phyloP scores from a whole-genome alignment of 2,113 vertebrate species.

The Nematolebias whitei region DNA sequence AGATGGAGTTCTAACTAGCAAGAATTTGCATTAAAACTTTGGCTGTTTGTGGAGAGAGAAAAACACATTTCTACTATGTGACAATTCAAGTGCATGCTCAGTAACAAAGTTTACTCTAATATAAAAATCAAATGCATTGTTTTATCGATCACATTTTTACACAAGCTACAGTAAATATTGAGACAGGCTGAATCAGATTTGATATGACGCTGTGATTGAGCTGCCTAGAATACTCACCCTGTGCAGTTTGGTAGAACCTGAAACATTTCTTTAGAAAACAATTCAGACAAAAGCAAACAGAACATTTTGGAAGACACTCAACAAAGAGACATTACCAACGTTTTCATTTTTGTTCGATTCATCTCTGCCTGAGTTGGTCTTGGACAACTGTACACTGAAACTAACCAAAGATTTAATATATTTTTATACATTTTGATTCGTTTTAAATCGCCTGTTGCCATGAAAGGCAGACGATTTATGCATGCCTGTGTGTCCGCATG shows the following conservation, averaged over 20 bases:
- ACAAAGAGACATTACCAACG: conserved; percentile 27
- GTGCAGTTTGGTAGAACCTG: conserved; percentile 62
- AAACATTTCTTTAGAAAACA: conserved; percentile 66
- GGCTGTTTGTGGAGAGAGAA: neutral
- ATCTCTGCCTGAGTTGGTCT: neutral
- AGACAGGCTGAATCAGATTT: neutral
- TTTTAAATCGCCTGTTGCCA: neutral
- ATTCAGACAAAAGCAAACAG: conserved; percentile 69
- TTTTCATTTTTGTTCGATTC: conserved; percentile 13
- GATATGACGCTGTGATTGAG: conserved; percentile 21
- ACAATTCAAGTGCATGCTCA: neutral
- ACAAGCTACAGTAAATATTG: conserved; percentile 4
- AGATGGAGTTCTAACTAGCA: too few relatives aligned
- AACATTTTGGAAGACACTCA: conserved; percentile 49
- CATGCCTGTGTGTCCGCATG: too few relatives aligned
- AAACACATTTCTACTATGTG: neutral
- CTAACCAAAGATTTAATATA: too few relatives aligned
- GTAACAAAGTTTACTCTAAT: neutral
- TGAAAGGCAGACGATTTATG: too few relatives aligned
- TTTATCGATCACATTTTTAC: neutral
- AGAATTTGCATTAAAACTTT: too few relatives aligned
- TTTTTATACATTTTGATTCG: neutral
- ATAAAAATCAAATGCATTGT: too few relatives aligned
- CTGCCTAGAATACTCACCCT: conserved; percentile 77
- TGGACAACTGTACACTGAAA: neutral